A percentile compares a stretch with the other conserved stretches of the same genome.
phyloP scores from a whole-genome alignment of 1,140 invertebrate genomes.

The Aphidius gifuensis region DNA sequence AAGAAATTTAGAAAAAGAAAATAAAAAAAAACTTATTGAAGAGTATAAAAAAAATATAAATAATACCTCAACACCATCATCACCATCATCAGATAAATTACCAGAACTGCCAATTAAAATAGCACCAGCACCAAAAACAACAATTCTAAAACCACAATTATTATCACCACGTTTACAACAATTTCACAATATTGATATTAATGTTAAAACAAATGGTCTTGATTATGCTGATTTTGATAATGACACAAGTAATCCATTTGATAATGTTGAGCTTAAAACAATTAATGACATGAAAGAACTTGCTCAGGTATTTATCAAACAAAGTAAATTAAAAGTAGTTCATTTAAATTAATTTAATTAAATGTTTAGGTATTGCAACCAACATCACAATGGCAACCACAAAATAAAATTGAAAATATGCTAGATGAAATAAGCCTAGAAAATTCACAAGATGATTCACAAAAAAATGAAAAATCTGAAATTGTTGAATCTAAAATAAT shows the following conservation, averaged over 20 bases:
- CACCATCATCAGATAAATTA: constrained; percentile 39
- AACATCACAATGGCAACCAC: constrained; percentile 44
- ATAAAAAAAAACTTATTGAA: constrained; percentile 59
- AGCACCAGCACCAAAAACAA: constrained; percentile 42
- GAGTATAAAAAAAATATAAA: constrained; percentile 51
- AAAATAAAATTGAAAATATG: constrained; percentile 42
- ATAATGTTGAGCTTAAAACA: constrained; percentile 85
- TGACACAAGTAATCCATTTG: constrained; percentile 85
- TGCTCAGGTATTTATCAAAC: constrained; percentile 58
- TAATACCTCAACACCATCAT: constrained; percentile 3
- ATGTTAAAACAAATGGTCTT: constrained; percentile 48
- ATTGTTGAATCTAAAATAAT: constrained; percentile 36
- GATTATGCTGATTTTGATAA: constrained; percentile 81
- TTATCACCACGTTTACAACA: constrained; percentile 42
- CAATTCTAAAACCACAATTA: constrained; percentile 47
- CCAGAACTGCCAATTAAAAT: constrained; percentile 57
- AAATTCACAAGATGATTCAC: constrained; percentile 25
- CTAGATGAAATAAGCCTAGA: constrained; percentile 40
- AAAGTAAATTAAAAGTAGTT: not conserved
- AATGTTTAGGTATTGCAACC: constrained; percentile 46
- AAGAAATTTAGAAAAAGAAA: constrained; percentile 60
- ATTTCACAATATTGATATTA: constrained; percentile 36
- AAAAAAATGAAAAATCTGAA: constrained; percentile 33
- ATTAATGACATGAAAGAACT: constrained; percentile 87
- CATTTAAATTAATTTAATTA: constrained; percentile 15